Evolutionary conservation across 2,888 invertebrate species (phyloP), one percentile per base, ranked within the genome.

Genomic region (Listrodromus nycthemerus): DNA sequence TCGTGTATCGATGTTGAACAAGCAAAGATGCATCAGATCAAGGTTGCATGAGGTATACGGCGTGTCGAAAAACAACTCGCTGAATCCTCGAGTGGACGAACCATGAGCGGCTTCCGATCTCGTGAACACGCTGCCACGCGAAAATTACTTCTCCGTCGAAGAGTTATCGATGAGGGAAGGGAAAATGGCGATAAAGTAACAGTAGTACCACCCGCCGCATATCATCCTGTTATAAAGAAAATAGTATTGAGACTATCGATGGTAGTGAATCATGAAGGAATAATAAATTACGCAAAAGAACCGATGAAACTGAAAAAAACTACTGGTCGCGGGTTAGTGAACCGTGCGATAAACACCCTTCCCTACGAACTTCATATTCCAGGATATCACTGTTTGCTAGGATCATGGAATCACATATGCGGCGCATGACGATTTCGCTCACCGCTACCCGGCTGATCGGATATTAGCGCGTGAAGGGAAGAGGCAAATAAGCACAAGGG

Each of bases 91-190:
- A 33, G 33, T 7, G 7, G 33, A 33, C 33, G 8, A 33, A 7
- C 33, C 7, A 33, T 33, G 33, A 6, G 33, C 8, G 7, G 0
- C 7, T 33, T 33, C 33, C 7, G 7, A 33, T 33, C 0, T 6
- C 0, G 33, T 33, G 7, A 33, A 33, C 7, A 33, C 33, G 0
- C 7, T 33, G 7, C 33, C 33, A 0, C 8, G 7, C 7, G 7
- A 8, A 0, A 6, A 33, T 7, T 33, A 33, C 7, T 33, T 30
- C 30, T 30, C 30, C 84, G 67, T 93, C 48, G 93, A 94, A 86
- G 71, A 75, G n/a, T n/a, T 55, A 7, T 76, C 70, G 80, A 86
- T 6, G 82, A 5, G 5, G 30, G 30, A 30, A 0, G 30, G n/a
- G n/a, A n/a, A n/a, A n/a, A n/a, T n/a, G n/a, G n/a, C n/a, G n/a